These are phyloP conservation scores for Polydesmus complanatus DNA, from an alignment of 2,888 invertebrate species.

Conservation along the genomic window DNA sequence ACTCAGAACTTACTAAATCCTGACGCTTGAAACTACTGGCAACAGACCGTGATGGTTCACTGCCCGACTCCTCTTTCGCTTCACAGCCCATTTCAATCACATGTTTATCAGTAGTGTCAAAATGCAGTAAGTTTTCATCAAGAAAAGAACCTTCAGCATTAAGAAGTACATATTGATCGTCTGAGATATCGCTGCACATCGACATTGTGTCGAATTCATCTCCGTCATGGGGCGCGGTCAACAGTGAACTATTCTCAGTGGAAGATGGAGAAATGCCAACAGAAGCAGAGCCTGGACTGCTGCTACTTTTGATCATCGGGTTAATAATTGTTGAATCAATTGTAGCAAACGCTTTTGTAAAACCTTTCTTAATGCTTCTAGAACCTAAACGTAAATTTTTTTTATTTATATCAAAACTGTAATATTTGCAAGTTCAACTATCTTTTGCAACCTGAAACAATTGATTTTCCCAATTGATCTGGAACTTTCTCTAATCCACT, in stretches of 20 bases:
- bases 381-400: slow-evolving; percentile 17
- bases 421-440: neutral
- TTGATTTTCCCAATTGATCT: slow-evolving; percentile 6
- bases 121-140: slow-evolving; percentile 9
- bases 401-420: neutral
- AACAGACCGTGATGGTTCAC: slow-evolving; percentile 43
- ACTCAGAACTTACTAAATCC: slow-evolving; percentile 9
- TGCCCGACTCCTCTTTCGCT: slow-evolving; percentile 50
- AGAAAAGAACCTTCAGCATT: slow-evolving; percentile 24
- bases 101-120: slow-evolving; percentile 20
- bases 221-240: slow-evolving; percentile 42
- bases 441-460: slow-evolving; percentile 2
- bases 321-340: slow-evolving; percentile 52
- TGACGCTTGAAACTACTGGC: slow-evolving; percentile 51
- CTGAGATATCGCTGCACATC: slow-evolving; percentile 66
- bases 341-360: slow-evolving; percentile 67
- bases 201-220: slow-evolving; percentile 60
- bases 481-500: slow-evolving; percentile 7
- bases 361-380: slow-evolving; percentile 57
- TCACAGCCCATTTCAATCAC: slow-evolving; percentile 69
- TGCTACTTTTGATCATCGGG: slow-evolving; percentile 38
- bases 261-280: slow-evolving; percentile 25
- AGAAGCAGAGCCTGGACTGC: slow-evolving; percentile 18
- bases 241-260: slow-evolving; percentile 33
- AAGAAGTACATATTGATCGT: slow-evolving; percentile 68